A percentile compares a stretch with the other conserved stretches of the same genome.
Conservation (phyloP, 2,113 vertebrate genomes). For the Athene noctua region DNA sequence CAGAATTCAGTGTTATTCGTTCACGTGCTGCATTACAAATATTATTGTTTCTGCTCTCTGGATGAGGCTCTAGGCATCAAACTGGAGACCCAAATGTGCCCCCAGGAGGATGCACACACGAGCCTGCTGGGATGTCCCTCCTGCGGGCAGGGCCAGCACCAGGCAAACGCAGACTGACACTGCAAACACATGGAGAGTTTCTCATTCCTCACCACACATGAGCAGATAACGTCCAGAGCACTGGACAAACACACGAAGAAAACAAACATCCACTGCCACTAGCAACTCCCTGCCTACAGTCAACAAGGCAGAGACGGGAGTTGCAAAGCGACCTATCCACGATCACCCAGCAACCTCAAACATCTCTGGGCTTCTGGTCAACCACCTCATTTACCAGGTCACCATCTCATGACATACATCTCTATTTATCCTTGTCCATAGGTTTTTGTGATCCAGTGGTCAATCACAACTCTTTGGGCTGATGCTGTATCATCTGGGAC, state of each 20-base stretch:
- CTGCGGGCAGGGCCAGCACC: background rate
- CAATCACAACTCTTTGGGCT: background rate
- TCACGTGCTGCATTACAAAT: background rate
- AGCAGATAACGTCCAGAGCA: background rate
- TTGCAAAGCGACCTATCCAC: background rate
- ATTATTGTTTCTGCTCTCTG: conserved; percentile 20
- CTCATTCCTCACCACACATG: accelerated
- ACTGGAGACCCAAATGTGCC: background rate
- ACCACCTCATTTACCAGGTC: background rate
- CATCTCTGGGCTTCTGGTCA: background rate
- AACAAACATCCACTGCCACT: background rate
- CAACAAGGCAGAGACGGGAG: background rate
- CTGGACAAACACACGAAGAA: background rate
- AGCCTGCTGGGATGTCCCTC: background rate
- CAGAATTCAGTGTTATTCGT: background rate
- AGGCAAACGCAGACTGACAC: background rate
- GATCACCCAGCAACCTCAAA: background rate
- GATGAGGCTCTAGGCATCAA: background rate
- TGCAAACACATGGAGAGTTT: background rate
- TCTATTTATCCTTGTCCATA: background rate
- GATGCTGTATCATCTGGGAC: background rate
- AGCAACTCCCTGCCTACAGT: background rate
- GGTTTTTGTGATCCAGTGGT: background rate
- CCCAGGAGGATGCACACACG: accelerated
- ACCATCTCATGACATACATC: accelerated